Evolutionary conservation across 1,140 invertebrate genomes (phyloP).

Genomic region (Orchestia grillus): DNA sequence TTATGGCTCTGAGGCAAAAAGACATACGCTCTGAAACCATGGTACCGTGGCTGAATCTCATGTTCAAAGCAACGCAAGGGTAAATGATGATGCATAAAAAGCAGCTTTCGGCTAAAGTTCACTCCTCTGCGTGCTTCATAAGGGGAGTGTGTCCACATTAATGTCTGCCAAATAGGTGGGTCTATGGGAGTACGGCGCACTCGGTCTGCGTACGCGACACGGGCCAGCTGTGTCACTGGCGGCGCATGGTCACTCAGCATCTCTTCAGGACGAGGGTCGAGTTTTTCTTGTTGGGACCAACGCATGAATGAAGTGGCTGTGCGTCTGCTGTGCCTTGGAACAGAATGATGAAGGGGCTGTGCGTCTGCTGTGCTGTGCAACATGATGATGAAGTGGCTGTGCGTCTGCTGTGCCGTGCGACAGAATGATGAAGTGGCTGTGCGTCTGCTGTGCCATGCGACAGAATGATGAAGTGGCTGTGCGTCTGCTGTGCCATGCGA

Average conservation of each 20-base stretch:
- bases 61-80: not conserved
- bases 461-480: too few species aligned
- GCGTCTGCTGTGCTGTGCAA: too few species aligned
- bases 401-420: too few species aligned
- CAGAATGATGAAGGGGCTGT: too few species aligned
- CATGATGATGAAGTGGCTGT: too few species aligned
- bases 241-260: not conserved
- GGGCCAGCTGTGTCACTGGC: not conserved
- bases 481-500: too few species aligned
- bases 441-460: too few species aligned
- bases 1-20: not conserved
- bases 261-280: not conserved
- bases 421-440: too few species aligned
- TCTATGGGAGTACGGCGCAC: not conserved
- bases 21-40: not conserved
- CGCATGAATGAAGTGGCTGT: not conserved
- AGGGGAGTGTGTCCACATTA: not conserved
- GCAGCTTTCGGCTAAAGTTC: not conserved
- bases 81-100: not conserved
- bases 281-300: not conserved
- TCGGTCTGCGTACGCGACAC: not conserved
- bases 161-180: not conserved
- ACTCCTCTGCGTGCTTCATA: not conserved
- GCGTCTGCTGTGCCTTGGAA: not conserved
- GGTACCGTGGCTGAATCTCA: not conserved